Conservation (phyloP, 1,140 invertebrate species). For the Brachionus sp. region DNA sequence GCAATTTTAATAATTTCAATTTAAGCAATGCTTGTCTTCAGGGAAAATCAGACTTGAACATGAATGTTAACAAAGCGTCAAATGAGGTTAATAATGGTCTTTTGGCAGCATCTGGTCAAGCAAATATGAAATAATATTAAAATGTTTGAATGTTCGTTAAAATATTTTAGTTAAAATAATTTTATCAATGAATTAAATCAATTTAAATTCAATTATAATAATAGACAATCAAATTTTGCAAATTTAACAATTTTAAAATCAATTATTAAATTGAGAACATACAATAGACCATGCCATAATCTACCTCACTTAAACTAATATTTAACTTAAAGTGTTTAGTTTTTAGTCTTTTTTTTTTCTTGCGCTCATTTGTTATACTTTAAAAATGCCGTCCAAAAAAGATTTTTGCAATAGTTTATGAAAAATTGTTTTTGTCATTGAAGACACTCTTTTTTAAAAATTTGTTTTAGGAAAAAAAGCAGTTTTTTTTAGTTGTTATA, state of each 20-base stretch:
- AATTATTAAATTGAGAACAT: not conserved
- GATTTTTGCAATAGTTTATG: not conserved
- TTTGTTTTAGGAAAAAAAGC: constrained; percentile 4
- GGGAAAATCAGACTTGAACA: not conserved
- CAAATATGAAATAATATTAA: not conserved
- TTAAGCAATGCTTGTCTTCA: not conserved
- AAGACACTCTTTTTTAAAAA: not conserved
- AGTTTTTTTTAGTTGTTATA: not conserved
- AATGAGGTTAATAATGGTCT: not conserved
- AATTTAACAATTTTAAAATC: constrained; percentile 12
- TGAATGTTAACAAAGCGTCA: not conserved
- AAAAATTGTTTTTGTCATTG: constrained; percentile 10
- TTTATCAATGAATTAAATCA: constrained; percentile 7
- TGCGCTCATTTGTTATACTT: not conserved
- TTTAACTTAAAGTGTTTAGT: not conserved
- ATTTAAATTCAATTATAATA: constrained; percentile 13
- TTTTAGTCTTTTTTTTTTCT: constrained; percentile 4
- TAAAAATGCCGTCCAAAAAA: not conserved
- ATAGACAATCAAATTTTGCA: constrained; percentile 9
- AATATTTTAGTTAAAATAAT: constrained; percentile 13
- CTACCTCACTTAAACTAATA: not conserved
- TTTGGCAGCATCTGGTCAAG: not conserved
- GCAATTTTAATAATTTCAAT: constrained; percentile 23
- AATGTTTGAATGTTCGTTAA: constrained; percentile 10
- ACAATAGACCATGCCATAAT: not conserved